Evolutionary conservation across 2,888 invertebrate species (phyloP), one percentile per base, ranked within the genome.

Genomic region (Eupithecia vulgata): DNA sequence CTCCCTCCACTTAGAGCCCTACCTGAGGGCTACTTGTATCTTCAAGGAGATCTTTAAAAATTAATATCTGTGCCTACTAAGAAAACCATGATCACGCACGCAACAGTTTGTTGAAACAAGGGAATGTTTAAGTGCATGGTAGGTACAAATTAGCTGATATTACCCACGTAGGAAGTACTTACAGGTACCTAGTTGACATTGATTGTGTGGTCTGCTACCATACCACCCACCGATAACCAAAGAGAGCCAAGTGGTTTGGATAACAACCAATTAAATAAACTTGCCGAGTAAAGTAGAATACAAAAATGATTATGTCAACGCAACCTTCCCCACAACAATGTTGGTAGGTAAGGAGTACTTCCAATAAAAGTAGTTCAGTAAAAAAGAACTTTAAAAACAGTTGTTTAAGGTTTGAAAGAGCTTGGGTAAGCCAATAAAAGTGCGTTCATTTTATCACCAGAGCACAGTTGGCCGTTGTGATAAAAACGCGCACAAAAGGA

Each of bases 401-500:
- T 13, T 5, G 12, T 1, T 34, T 65, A 70, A 59, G 62, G 59
- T 64, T 15, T 48, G 7, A 59, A 67, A 67, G 68, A 64, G 62
- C 17, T 21, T 42, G 52, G 34, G 10, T 57, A 59, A n/a, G 52
- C 3, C 59, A 62, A 75, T 76, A 76, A 74, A 78, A 79, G 81
- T 79, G 78, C 76, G 80, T 74, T 72, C 75, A 66, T 79, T 82
- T 84, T 85, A 83, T 83, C 78, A 71, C 62, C 73, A 69, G 80
- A 79, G 83, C 81, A 82, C 83, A 83, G 78, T 78, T 78, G 71
- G 76, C 70, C 77, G 76, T 74, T 77, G 81, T 80, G 81, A 82
- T 84, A 83, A 83, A 81, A 82, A 80, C 71, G 74, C 71, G 74
- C 80, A 85, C 82, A 84, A 86, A 84, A 82, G 82, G 80, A 72